phyloP scores from a whole-genome alignment of 1,140 invertebrate genomes.

The Anastrepha ludens region DNA sequence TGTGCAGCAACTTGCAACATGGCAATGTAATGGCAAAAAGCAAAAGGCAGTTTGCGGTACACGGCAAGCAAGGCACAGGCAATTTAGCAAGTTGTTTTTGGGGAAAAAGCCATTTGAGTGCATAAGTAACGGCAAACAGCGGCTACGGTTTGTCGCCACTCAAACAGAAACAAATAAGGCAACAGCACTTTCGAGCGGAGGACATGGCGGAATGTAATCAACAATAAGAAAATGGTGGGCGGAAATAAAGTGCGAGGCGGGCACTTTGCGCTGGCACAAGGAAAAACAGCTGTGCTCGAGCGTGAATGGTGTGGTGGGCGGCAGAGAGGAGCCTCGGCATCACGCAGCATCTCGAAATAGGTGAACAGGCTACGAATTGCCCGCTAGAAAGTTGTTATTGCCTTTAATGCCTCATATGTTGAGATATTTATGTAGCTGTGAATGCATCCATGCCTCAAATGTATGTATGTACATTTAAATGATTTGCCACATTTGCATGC shows the following conservation, averaged over 20 bases:
- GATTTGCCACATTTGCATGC: conserved; percentile 34
- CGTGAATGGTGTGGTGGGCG: background rate
- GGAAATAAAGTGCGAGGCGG: background rate
- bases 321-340: background rate
- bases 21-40: background rate
- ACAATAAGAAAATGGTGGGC: background rate
- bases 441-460: background rate
- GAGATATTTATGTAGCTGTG: no score
- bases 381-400: background rate
- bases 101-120: background rate
- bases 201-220: background rate
- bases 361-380: background rate
- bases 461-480: background rate
- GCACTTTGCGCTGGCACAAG: background rate
- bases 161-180: background rate
- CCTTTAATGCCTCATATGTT: background rate
- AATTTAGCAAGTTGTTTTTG: conserved; percentile 7
- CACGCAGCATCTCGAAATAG: background rate
- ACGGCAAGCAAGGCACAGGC: background rate
- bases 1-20: conserved; percentile 22
- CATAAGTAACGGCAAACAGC: conserved; percentile 41
- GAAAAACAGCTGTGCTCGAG: background rate
- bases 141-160: conserved; percentile 31
- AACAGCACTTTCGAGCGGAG: background rate
- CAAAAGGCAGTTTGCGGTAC: background rate